phyloP scores from a whole-genome alignment of 2,888 invertebrate genomes.

The Hypercompe scribonia region DNA sequence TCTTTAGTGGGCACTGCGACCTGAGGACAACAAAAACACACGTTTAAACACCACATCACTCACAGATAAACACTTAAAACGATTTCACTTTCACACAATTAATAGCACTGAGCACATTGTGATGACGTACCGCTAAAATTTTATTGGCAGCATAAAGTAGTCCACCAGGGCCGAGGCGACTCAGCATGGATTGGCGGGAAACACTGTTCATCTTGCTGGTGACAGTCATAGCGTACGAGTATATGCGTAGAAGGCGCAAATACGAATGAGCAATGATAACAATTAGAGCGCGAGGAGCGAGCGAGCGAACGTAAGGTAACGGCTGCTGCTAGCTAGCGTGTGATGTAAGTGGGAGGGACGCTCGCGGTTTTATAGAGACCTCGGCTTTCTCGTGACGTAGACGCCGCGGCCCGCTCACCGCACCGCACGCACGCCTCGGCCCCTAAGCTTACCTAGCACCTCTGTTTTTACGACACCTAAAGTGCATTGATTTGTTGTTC shows the following conservation, averaged over 20 bases:
- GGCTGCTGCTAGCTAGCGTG: slow-evolving; percentile 76
- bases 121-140: slow-evolving; percentile 84
- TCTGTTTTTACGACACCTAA: slow-evolving; percentile 67
- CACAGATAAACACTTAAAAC: slow-evolving; percentile 59
- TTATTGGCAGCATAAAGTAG: slow-evolving; percentile 83
- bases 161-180: slow-evolving; percentile 82
- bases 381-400: slow-evolving; percentile 82
- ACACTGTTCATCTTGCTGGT: slow-evolving; percentile 86
- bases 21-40: slow-evolving; percentile 81
- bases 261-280: slow-evolving; percentile 68
- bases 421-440: slow-evolving; percentile 53
- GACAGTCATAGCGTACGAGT: slow-evolving; percentile 81
- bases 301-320: slow-evolving; percentile 66
- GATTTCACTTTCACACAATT: slow-evolving; percentile 58
- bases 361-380: slow-evolving; percentile 79
- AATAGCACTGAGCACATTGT: slow-evolving; percentile 60
- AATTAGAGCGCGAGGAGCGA: slow-evolving; percentile 67
- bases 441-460: slow-evolving; percentile 71
- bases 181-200: slow-evolving; percentile 81
- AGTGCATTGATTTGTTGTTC: slow-evolving; percentile 65
- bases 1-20: slow-evolving; percentile 83
- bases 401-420: slow-evolving; percentile 60
- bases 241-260: slow-evolving; percentile 65
- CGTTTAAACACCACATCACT: slow-evolving; percentile 72
- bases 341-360: slow-evolving; percentile 79